Conservation (phyloP, 2,113 vertebrate genomes). For the Rhea pennata region DNA sequence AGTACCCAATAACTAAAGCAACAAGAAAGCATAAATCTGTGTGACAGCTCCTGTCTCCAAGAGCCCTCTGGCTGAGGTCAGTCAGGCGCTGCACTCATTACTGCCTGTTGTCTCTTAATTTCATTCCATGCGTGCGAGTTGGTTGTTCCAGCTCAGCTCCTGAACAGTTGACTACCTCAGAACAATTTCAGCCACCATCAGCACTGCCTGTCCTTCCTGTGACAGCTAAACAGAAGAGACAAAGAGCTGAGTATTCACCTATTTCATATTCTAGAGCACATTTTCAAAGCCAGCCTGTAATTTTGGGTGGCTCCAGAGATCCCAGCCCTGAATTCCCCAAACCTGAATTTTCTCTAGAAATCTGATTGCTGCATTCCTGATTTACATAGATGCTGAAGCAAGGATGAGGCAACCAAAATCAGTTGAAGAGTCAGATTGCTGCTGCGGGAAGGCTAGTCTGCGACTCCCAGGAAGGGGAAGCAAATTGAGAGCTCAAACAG, state of each 20-base stretch:
- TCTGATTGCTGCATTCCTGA: not conserved
- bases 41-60: not conserved
- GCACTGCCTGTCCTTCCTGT: accelerated
- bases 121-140: not conserved
- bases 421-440: not conserved
- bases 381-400: not conserved
- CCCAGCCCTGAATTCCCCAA: not conserved
- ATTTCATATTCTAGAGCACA: not conserved
- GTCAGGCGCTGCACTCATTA: not conserved
- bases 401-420: not conserved
- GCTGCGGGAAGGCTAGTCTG: not conserved
- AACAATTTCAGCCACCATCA: not conserved
- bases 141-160: not conserved
- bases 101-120: not conserved
- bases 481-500: not conserved
- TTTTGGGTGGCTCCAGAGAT: not conserved
- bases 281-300: not conserved
- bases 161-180: accelerated
- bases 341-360: not conserved
- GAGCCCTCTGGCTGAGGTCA: not conserved
- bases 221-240: not conserved
- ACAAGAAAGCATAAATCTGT: not conserved
- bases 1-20: not conserved
- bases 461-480: not conserved
- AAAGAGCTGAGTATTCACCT: not conserved